A percentile compares a stretch with the other conserved stretches of the same genome.
Conservation (phyloP, 2,113 vertebrate species). For the Bostrychus sinensis region DNA sequence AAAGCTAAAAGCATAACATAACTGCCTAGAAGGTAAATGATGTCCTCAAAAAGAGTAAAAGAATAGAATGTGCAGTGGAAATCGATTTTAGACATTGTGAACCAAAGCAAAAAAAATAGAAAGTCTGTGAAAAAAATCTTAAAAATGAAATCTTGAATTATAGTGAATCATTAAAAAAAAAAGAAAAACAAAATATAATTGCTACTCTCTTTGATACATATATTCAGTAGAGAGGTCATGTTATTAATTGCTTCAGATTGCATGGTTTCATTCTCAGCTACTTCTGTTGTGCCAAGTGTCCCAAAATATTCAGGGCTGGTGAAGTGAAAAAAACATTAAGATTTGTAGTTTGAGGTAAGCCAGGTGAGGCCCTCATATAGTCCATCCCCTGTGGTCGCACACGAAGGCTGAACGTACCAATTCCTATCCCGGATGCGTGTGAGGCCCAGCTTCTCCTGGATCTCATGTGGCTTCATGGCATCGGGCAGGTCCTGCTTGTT, state of each 20-base stretch:
- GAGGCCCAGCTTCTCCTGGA: slow-evolving; percentile 99
- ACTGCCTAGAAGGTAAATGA: neutral
- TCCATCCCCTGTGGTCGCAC: slow-evolving; percentile 95
- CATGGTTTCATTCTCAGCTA: slow-evolving; percentile 60
- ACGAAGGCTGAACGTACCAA: slow-evolving; percentile 99
- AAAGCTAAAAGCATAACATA: slow-evolving; percentile 27
- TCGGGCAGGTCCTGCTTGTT: slow-evolving; percentile 99
- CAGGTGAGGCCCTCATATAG: slow-evolving; percentile 98
- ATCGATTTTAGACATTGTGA: slow-evolving; percentile 61
- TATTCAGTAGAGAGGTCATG: slow-evolving; percentile 64
- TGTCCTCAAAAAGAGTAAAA: slow-evolving; percentile 20
- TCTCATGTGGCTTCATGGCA: slow-evolving; percentile 99
- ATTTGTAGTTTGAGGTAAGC: slow-evolving; percentile 99
- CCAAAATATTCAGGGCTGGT: slow-evolving; percentile 65
- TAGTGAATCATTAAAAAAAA: slow-evolving; percentile 57
- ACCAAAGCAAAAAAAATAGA: slow-evolving; percentile 61
- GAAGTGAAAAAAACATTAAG: slow-evolving; percentile 82
- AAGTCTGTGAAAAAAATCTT: slow-evolving; percentile 54
- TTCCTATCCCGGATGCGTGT: slow-evolving; percentile 98
- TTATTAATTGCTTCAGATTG: slow-evolving; percentile 82
- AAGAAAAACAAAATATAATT: slow-evolving; percentile 60
- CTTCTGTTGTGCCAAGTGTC: slow-evolving; percentile 33
- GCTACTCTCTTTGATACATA: slow-evolving; percentile 63
- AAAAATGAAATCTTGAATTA: slow-evolving; percentile 69
- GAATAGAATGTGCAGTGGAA: slow-evolving; percentile 41